Base-by-base conservation (phyloP, 2,797 vertebrate genomes). In the Falco cherrug region DNA sequence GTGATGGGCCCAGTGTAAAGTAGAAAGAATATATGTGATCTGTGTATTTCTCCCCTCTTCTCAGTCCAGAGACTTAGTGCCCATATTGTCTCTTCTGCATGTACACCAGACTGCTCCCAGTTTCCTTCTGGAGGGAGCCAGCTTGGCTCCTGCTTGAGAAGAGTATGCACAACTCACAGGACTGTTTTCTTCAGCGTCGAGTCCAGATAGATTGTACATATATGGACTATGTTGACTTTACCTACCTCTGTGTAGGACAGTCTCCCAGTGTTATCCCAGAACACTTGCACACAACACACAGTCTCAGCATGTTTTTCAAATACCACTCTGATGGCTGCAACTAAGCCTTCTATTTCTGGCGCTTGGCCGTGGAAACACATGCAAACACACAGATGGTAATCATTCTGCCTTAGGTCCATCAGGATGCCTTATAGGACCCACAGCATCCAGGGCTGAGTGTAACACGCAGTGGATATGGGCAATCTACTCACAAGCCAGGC, bases 121-220 rank as follows among this genome's bases (percentile, higher is more conserved):
- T 24, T 17, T 89, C 31, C 37, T 76, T 79, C 41, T 37, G 37
- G 41, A 73, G 16, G 21, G 4, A 90, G 0, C 0, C 51, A 19
- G 16, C 8, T 57, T n/a, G 56, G 16, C 11, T 75, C 6, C 59
- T 22, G 17, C 47, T 35, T 0, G 4, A 39, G 51, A 51, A 57
- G 24, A 60, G 13, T 4, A 21, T n/a, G 11, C 25, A 28, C 15
- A 31, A 13, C 59, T 45, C 57, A 50, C 4, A 71, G 11, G 31
- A 20, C 28, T 47, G 2, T 37, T 35, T 84, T 61, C 47, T 76
- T 11, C 18, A 25, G 11, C 1, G 0, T 4, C 3, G 2, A 56
- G n/a, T 26, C 19, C 37, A 68, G 60, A 29, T 6, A 61, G 41
- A 13, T 20, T n/a, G 24, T 28, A 50, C 17, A 45, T 45, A 60